Conservation (phyloP, 1,140 invertebrate genomes). For the Drepana arcuata region DNA sequence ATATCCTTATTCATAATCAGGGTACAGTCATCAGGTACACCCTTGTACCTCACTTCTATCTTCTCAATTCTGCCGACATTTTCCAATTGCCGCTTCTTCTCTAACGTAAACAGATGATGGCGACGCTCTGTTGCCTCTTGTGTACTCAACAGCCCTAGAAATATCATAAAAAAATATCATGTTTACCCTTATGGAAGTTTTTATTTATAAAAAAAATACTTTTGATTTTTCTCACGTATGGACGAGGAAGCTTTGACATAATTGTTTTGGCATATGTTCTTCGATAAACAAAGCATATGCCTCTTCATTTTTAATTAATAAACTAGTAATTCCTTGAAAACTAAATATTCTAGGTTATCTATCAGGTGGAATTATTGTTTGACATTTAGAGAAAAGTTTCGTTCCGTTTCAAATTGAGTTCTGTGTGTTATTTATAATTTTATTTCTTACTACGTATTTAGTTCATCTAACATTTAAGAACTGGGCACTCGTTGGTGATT, state of each 20-base stretch:
- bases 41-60: slow-evolving; percentile 87
- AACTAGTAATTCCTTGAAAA: slow-evolving; percentile 4
- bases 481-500: too few species aligned
- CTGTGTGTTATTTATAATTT: too few species aligned
- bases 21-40: slow-evolving; percentile 79
- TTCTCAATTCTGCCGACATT: slow-evolving; percentile 90
- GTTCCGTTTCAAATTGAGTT: too few species aligned
- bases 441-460: too few species aligned
- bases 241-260: slow-evolving; percentile 5
- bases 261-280: slow-evolving; percentile 10
- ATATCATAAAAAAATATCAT: slow-evolving; percentile 1
- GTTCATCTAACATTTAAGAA: too few species aligned
- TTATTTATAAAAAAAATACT: too few species aligned
- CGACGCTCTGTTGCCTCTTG: slow-evolving; percentile 65
- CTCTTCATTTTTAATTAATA: slow-evolving; percentile 27
- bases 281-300: slow-evolving; percentile 16
- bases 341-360: too few species aligned
- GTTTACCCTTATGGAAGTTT: too few species aligned
- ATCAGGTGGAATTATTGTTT: too few species aligned
- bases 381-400: too few species aligned
- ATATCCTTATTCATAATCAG: slow-evolving; percentile 93
- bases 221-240: slow-evolving; percentile 10
- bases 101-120: slow-evolving; percentile 84
- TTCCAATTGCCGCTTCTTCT: slow-evolving; percentile 81
- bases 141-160: slow-evolving; percentile 56